phyloP scores from a whole-genome alignment of 2,113 vertebrate genomes.

The Bubalus kerabau region DNA sequence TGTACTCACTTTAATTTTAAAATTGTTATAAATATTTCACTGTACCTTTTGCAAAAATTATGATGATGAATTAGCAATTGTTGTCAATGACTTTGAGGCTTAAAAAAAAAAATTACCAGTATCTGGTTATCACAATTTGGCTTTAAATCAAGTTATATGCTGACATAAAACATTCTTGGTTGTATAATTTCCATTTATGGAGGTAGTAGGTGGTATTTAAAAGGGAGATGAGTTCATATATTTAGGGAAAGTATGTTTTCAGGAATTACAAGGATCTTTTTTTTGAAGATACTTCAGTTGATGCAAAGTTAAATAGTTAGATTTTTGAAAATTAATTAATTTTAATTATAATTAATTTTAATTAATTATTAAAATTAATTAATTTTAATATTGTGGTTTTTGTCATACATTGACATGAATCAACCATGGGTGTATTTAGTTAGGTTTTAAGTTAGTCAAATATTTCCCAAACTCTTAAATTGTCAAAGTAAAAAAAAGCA shows the following conservation, averaged over 20 bases:
- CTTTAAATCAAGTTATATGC: not conserved
- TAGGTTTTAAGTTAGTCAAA: not conserved
- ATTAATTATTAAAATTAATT: not conserved
- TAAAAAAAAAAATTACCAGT: not conserved
- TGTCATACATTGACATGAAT: too few relatives aligned
- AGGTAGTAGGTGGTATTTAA: not conserved
- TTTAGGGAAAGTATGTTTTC: not conserved
- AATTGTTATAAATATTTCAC: not conserved
- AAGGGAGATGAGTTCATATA: not conserved
- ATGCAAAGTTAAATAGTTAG: not conserved
- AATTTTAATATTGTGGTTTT: too few relatives aligned
- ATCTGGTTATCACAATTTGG: not conserved
- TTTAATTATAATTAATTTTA: not conserved
- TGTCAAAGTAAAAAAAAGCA: not conserved
- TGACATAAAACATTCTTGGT: not conserved
- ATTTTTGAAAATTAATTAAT: not conserved
- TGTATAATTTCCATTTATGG: not conserved
- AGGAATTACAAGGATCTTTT: not conserved
- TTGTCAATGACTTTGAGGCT: not conserved
- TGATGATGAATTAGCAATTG: not conserved
- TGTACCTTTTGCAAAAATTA: not conserved
- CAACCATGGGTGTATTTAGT: not conserved
- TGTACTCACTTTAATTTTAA: not conserved
- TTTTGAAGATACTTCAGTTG: not conserved
- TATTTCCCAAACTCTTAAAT: conserved; percentile 17